Base-by-base conservation (phyloP, 2,113 vertebrate genomes). In the Ochotona curzoniae region DNA sequence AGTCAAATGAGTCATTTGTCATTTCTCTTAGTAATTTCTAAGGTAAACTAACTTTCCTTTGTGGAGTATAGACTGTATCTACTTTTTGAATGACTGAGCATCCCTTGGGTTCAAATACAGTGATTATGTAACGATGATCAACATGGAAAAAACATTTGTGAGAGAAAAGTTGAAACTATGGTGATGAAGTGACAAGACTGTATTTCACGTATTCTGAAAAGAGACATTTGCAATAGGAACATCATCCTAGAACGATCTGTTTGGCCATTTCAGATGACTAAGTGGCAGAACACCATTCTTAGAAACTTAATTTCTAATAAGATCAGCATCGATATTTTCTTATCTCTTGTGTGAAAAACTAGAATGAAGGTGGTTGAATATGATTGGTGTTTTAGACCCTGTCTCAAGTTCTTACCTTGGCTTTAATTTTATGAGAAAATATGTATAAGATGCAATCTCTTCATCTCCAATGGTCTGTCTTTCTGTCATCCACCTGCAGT, bases 11-110 rank as follows among this genome's bases (percentile, higher is more conserved):
- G 5, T 90, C 13, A 63, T 90, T 92, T 78, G 5, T 90, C 13
- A 63, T 90, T 92, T 78, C 9, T 64, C n/a, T 87, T 92, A 91
- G 78, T 38, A 74, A 87, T 73, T 70, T 54, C 14, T 67, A 78
- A 78, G 35, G n/a, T 87, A 73, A 83, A 25, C 5, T 66, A 69
- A 51, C 44, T 12, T 60, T 57, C 26, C 54, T 83, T 26, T 75
- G 14, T 5, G 47, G 17, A 74, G 12, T 9, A 71, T 20, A 30
- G 3, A 80, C 64, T 89, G 91, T 76, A n/a, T 8, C 60, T 78
- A 38, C 76, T 86, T 90, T 92, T 89, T 91, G 23, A 87, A 35
- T 60, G 30, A 93, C 44, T 69, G 11, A 38, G 63, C 51, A 20
- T 28, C 15, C 60, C 18, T 51, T 64, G 18, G 15, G 38, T 66